Base-by-base conservation (phyloP, 2,888 invertebrate species). In the Dendrolimus houi region DNA sequence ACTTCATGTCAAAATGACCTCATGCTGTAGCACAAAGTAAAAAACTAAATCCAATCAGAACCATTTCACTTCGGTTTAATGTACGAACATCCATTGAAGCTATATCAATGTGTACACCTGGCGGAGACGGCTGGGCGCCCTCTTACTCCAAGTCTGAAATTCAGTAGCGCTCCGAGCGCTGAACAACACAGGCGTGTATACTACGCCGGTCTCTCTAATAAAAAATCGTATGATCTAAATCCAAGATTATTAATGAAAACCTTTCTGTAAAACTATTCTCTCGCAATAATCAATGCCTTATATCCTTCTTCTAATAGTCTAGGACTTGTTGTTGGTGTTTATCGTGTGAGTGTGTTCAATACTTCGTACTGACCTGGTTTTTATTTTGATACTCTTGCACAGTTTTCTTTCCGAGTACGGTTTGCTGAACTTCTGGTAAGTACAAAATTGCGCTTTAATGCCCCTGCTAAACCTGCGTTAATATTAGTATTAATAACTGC, bases 101-200 rank as follows among this genome's bases (percentile, higher is more conserved):
- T 62, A 55, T 64, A 64, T 74, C 54, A 40, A 54, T 41, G 62
- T 58, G 64, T 70, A 66, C 77, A 83, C 82, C 81, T 81, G 77
- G 62, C 59, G 60, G 75, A 86, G 86, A 85, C 86, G 68, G 86
- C 83, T 76, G 73, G 85, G 79, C 85, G 85, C 80, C 83, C 64
- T 60, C 60, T 63, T 64, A 63, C 65, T 58, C 57, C 57, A 56
- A 56, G 55, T 55, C 62, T 60, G 61, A 62, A 62, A 60, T 60
- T 64, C 78, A 86, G 87, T 86, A 77, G 85, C 85, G 86, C 80
- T 76, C 66, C 66, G 61, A 62, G 79, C 83, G 85, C 80, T 71
- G 71, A 60, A 58, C 54, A 7, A 52, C 10, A 57, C 63, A 60
- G 64, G 77, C 73, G 84, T 61, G 13, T 53, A n/a, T 0, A 52